Base-by-base conservation (phyloP, 2,888 invertebrate genomes). In the Pterostichus niger region DNA sequence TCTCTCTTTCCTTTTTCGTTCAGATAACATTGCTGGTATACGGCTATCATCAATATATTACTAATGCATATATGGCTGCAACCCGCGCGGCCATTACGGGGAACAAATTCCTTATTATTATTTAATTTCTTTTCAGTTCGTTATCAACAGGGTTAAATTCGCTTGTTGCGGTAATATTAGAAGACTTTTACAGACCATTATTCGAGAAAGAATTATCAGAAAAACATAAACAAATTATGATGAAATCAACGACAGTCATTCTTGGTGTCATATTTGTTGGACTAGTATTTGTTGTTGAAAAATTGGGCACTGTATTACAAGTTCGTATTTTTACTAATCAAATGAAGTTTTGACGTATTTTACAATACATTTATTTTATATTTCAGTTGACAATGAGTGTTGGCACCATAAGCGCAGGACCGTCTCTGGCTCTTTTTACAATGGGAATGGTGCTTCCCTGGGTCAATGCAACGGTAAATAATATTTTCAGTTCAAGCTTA, bases 141-240 rank as follows among this genome's bases (percentile, higher is more conserved):
- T 90, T 96, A 17, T 96, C 95, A 5, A 95, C 95, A 0, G 95
- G 95, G 0, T 89, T 96, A 40, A 96, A 96, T 87, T 94, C 95
- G 0, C 92, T 96, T 90, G 93, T 95, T 0, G 95, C 95, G 0
- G 94, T 95, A 0, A 92, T 95, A 2, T 88, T 95, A 13, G 94
- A 95, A 88, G 96, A 96, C 87, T 93, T 95, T 84, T 91, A 94
- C 76, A 93, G 93, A 86, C 91, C 92, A 0, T 92, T 91, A 82
- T 89, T 89, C 17, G 90, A 89, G 79, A 89, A 89, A 71, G 90
- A 92, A 11, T 89, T 95, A 46, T 91, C 90, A 13, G 93, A 93
- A 79, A 89, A 88, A 49, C 91, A 91, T 84, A 93, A 93, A 0
- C 93, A 94, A 49, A 87, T 92, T 56, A 88, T 94, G 6, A 94